Evolutionary conservation across 2,888 invertebrate species (phyloP).

Genomic region (Diarsia rubi): DNA sequence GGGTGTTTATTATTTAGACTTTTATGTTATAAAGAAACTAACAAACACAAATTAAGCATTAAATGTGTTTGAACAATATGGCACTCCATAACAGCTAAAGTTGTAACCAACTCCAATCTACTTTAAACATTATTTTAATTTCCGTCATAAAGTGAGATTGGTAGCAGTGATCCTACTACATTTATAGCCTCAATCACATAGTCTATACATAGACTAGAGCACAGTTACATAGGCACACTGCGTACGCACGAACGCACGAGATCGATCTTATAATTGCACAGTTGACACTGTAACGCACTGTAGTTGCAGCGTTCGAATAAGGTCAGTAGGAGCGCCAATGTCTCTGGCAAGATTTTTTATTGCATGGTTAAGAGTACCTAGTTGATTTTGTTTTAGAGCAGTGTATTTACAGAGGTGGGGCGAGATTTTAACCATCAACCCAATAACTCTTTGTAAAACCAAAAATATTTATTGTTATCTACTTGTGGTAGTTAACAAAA

Average conservation of each 20-base stretch:
- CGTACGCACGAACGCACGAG: slow-evolving; percentile 38
- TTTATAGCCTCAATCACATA: not conserved
- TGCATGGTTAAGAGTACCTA: not conserved
- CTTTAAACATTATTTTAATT: not conserved
- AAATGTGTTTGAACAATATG: not conserved
- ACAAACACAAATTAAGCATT: not conserved
- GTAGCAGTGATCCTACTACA: not conserved
- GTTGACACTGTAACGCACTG: slow-evolving; percentile 13
- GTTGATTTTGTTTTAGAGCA: not conserved
- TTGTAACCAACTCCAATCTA: not conserved
- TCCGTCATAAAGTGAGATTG: not conserved
- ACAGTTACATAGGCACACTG: slow-evolving; percentile 24
- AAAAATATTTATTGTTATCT: too few species aligned
- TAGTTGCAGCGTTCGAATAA: slow-evolving; percentile 16
- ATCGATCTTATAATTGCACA: slow-evolving; percentile 54
- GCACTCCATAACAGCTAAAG: not conserved
- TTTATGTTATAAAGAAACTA: not conserved
- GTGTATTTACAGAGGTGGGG: too few species aligned
- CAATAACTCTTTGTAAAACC: too few species aligned
- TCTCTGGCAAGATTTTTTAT: slow-evolving; percentile 22
- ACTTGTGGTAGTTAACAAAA: too few species aligned
- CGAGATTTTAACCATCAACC: too few species aligned
- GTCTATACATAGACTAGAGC: not conserved
- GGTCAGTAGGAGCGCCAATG: slow-evolving; percentile 26
- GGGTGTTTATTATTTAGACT: not conserved